Evolutionary conservation across 1,140 invertebrate genomes (phyloP), one percentile per base, ranked within the genome.

Genomic region (Drosophila nasuta): DNA sequence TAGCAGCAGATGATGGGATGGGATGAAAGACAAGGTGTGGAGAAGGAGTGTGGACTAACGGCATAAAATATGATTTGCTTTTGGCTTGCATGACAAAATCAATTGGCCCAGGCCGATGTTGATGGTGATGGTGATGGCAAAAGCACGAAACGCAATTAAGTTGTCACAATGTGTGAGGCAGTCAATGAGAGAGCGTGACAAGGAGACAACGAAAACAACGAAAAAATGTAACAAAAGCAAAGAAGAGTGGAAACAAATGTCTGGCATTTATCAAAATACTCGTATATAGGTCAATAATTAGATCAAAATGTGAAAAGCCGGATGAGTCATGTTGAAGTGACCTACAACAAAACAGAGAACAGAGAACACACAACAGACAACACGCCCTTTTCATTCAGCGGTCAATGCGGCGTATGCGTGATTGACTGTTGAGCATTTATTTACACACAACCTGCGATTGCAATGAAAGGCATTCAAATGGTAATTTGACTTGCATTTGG

Each of bases 31-130:
- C 20, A 25, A 25, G 20, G 60, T 38, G 46, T 5, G 13, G 15
- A 10, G 13, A n/a, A 7, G 43, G 49, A 46, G 33, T 51, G 30
- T 17, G 72, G 8, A 38, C 7, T 77, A 38, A 43, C 11, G 33
- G 43, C 3, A 30, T 70, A 43, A 65, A 76, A 68, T 56, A 80
- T 80, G 73, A 67, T 51, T 81, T 52, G 41, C 48, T 58, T 80
- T 64, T 49, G 71, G 71, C 59, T 62, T 72, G 75, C 79, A 73
- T 69, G 67, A 69, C 68, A 81, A 69, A 81, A 72, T 77, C 74
- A 77, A 81, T 81, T 81, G 74, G 52, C 74, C 15, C n/a, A 20
- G 15, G 54, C 54, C 71, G 17, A 54, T 64, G 49, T 30, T 43
- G 62, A 64, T 65, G 51, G 2, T 20, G 20, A 20, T 20, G 20